Evolutionary conservation across 2,888 invertebrate genomes (phyloP).

Genomic region (Athalia circularis): DNA sequence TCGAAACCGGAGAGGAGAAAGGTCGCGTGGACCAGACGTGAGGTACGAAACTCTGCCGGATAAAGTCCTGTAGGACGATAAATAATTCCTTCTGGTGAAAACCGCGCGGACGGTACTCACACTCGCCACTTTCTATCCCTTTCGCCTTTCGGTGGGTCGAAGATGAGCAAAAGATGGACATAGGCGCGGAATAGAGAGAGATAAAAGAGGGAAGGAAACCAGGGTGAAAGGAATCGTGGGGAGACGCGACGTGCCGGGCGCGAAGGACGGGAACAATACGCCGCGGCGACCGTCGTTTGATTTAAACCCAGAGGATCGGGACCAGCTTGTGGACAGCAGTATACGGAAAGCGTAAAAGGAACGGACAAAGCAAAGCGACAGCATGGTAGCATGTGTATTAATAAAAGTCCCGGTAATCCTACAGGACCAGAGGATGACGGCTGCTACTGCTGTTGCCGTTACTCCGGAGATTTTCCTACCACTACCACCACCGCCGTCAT

Average conservation of each 20-base stretch:
- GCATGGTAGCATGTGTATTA: constrained; percentile 34
- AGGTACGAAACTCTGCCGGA: too few species aligned
- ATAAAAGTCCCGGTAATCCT: constrained; percentile 44
- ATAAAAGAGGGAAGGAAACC: constrained; percentile 12
- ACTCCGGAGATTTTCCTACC: not conserved
- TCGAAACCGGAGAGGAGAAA: not conserved
- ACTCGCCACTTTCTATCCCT: not conserved
- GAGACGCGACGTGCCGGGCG: too few species aligned
- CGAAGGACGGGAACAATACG: constrained; percentile 25
- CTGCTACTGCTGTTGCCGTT: constrained; percentile 13
- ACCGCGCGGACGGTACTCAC: not conserved
- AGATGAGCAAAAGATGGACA: not conserved
- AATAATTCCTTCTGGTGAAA: constrained; percentile 16
- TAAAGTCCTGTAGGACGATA: not conserved
- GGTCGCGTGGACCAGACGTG: not conserved
- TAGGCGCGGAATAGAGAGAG: not conserved
- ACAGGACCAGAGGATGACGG: constrained; percentile 40
- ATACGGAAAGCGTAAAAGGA: constrained; percentile 23
- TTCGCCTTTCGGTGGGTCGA: not conserved
- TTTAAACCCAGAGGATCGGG: constrained; percentile 31
- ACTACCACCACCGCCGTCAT: not conserved
- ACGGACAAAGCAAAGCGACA: constrained; percentile 39
- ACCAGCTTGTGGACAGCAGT: constrained; percentile 24
- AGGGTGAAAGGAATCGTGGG: not conserved
- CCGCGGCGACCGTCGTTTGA: constrained; percentile 34